Evolutionary conservation across 2,113 vertebrate species (phyloP).

Genomic region (Suricata suricatta): DNA sequence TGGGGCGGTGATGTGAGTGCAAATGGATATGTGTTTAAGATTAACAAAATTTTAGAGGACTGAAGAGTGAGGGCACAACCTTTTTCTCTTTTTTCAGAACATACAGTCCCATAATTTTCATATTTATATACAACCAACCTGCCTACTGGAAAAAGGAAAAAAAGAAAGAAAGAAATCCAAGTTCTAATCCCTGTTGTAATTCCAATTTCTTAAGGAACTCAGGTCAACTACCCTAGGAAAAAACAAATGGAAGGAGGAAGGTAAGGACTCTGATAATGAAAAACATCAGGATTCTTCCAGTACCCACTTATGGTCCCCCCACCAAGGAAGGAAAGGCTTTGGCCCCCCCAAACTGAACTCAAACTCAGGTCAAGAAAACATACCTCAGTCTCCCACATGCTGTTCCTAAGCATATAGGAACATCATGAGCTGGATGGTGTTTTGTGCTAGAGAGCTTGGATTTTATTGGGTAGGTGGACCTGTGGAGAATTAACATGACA

Average conservation of each 20-base stretch:
- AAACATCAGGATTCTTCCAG: background rate
- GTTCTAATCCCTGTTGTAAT: background rate
- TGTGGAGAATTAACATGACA: background rate
- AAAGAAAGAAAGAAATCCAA: background rate
- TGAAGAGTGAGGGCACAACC: background rate
- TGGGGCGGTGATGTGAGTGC: background rate
- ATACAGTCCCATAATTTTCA: background rate
- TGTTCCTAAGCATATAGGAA: slow-evolving; percentile 24
- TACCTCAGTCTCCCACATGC: background rate
- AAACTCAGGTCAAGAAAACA: background rate
- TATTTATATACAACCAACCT: background rate
- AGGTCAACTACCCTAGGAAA: background rate
- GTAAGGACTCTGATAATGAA: background rate
- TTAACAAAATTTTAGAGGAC: background rate
- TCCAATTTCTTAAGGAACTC: background rate
- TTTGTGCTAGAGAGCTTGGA: background rate
- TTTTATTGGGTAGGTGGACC: background rate
- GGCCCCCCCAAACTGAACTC: background rate
- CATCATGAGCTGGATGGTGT: background rate
- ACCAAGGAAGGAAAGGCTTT: background rate
- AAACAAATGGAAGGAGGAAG: background rate
- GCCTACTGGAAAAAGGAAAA: background rate
- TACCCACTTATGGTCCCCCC: background rate
- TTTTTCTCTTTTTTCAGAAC: background rate
- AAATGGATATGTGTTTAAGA: background rate